Base-by-base conservation (phyloP, 2,888 invertebrate species). In the Platycheirus rosarum region DNA sequence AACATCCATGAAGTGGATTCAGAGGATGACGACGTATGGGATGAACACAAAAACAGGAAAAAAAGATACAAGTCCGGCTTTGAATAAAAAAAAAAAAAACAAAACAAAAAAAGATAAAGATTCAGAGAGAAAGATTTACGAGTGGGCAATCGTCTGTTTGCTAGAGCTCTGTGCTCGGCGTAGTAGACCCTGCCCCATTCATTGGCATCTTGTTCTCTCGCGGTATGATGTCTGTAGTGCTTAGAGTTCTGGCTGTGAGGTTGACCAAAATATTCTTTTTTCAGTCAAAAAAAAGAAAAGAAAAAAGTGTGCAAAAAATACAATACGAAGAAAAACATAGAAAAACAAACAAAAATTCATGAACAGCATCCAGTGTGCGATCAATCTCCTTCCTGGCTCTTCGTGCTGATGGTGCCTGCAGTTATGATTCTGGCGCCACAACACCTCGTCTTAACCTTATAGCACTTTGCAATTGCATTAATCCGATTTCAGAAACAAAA, bases 351-450 rank as follows among this genome's bases (percentile, higher is more conserved):
- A 71, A 73, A 71, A 82, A 68, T 76, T 60, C 70, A 57, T 62
- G 76, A 70, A 71, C 80, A 77, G 55, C 82, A 73, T 77, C 77
- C 82, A 71, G 53, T 49, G 71, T 78, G 84, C 84, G 84, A 84
- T 84, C 84, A 84, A 84, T 84, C 78, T 77, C 75, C 78, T 74
- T 73, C 60, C 84, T 74, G 60, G 26, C 48, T 60, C 77, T 65
- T 75, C 69, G 63, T 51, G 32, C 63, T 62, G 53, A 70, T 76
- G 78, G 63, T 77, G 78, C 84, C 69, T 78, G 84, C 84, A 84
- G 84, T 84, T 84, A 84, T 84, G 78, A 84, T 73, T 78, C 84
- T 84, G 84, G 84, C 84, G 84, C 84, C 84, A 84, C 84, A 84
- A 84, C 84, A 84, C 84, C 84, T 84, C 78, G 78, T 84, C 74